Percentiles rank a stretch among this genome's conserved stretches.
Evolutionary conservation across 2,113 vertebrate genomes (phyloP).

Genomic region (Orthonyx spaldingii): DNA sequence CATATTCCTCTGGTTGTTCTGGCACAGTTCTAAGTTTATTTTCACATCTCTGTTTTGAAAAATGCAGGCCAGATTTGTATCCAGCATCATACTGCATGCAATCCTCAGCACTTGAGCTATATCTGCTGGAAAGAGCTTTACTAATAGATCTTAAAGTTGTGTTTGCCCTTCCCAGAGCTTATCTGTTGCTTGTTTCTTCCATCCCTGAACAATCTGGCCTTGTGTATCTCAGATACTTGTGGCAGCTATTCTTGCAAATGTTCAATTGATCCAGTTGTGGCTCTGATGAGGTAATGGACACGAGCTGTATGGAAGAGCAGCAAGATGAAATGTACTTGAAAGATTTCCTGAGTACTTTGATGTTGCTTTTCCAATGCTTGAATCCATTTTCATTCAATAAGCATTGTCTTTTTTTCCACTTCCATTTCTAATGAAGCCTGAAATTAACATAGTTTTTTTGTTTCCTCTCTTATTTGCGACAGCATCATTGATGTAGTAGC

Average conservation of each 20-base stretch:
- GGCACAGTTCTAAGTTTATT: background rate
- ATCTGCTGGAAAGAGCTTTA: background rate
- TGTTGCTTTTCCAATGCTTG: background rate
- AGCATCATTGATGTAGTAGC: background rate
- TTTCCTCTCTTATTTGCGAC: background rate
- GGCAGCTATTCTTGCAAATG: background rate
- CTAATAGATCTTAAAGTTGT: background rate
- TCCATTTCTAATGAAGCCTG: constrained; percentile 6
- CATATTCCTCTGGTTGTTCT: background rate
- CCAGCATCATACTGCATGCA: background rate
- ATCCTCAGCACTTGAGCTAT: background rate
- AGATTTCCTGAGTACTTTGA: background rate
- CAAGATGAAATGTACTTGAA: background rate
- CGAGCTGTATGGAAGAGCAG: background rate
- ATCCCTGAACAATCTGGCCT: background rate
- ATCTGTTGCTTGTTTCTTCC: background rate
- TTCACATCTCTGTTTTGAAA: background rate
- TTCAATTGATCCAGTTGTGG: background rate
- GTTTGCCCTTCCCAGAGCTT: background rate
- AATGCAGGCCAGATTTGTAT: background rate
- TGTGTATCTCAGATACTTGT: background rate
- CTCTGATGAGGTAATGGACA: background rate
- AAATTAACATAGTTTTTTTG: background rate
- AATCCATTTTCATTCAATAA: background rate
- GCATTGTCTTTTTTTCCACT: background rate